Evolutionary conservation across 2,113 vertebrate genomes (phyloP).

Genomic region (Takifugu flavidus): DNA sequence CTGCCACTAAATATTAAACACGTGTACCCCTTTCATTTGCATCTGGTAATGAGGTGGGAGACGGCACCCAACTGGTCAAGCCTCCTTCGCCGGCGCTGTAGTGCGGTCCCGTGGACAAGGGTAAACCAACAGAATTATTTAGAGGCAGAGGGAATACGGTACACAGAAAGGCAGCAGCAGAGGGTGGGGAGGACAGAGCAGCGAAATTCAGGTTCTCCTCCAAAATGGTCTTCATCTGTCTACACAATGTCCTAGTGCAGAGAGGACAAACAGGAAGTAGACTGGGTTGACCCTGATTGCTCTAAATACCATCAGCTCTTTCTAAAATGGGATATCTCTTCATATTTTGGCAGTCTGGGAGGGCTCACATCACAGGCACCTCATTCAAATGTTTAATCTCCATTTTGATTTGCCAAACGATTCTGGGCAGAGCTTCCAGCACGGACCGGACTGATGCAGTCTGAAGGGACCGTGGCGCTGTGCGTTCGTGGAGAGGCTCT

Average conservation of each 20-base stretch:
- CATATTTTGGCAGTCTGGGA: conserved; percentile 61
- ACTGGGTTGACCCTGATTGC: conserved; percentile 73
- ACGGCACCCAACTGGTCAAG: conserved; percentile 73
- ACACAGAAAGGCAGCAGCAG: conserved; percentile 22
- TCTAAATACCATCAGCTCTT: conserved; percentile 78
- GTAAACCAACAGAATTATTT: conserved; percentile 59
- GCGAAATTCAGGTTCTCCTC: conserved; percentile 47
- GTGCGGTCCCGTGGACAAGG: conserved; percentile 37
- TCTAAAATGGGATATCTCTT: conserved; percentile 61
- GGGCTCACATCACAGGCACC: conserved; percentile 63
- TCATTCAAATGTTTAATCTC: conserved; percentile 71
- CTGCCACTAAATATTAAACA: conserved; percentile 82
- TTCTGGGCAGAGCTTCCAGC: conserved; percentile 23
- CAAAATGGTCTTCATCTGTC: conserved; percentile 60
- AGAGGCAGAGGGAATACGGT: conserved; percentile 40
- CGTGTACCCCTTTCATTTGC: conserved; percentile 80
- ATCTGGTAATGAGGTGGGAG: conserved; percentile 76
- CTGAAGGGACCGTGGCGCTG: too few species aligned
- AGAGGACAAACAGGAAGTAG: conserved; percentile 58
- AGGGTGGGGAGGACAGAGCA: conserved; percentile 40
- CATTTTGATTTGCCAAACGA: conserved; percentile 54
- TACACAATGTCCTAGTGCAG: conserved; percentile 67
- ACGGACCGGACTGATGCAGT: too few species aligned
- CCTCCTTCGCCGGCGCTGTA: conserved; percentile 31
- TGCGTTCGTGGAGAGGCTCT: too few species aligned